Percentiles rank a stretch among this genome's conserved stretches.
Conservation (phyloP, 1,140 invertebrate species). For the Hycleus phaleratus region DNA sequence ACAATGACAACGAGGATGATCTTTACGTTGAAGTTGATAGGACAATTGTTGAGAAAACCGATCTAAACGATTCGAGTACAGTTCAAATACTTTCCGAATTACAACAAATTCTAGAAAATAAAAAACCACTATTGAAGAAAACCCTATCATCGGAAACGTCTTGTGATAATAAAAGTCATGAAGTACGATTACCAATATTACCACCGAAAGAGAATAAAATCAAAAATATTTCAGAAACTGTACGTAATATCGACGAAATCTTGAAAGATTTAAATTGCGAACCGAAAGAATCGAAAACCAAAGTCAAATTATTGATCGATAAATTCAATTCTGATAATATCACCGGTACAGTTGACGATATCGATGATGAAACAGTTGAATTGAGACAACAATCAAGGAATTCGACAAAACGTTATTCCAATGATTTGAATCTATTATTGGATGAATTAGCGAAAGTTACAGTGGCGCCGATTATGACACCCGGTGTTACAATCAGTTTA, state of each 20-base stretch:
- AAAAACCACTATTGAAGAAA: slow-evolving; percentile 12
- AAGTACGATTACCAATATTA: not conserved
- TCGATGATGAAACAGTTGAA: slow-evolving; percentile 12
- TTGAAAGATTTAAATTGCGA: slow-evolving; percentile 27
- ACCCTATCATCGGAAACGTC: not conserved
- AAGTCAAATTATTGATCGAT: slow-evolving; percentile 32
- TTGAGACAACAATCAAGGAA: slow-evolving; percentile 14
- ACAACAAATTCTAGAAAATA: slow-evolving; percentile 22
- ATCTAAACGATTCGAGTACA: slow-evolving; percentile 12
- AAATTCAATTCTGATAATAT: slow-evolving; percentile 23
- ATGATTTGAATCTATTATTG: slow-evolving; percentile 35
- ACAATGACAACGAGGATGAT: slow-evolving; percentile 4
- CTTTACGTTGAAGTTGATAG: slow-evolving; percentile 20
- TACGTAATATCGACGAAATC: slow-evolving; percentile 26
- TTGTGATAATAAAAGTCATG: not conserved
- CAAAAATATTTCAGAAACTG: slow-evolving; percentile 11
- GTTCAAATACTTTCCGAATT: slow-evolving; percentile 21
- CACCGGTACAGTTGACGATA: not conserved
- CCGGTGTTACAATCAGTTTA: slow-evolving; percentile 33
- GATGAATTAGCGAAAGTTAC: slow-evolving; percentile 37
- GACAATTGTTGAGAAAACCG: slow-evolving; percentile 12
- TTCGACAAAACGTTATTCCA: slow-evolving; percentile 14
- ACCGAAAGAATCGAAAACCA: slow-evolving; percentile 16
- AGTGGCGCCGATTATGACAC: slow-evolving; percentile 32
- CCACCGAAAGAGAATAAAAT: slow-evolving; percentile 13